Evolutionary conservation across 2,113 vertebrate genomes (phyloP).

Genomic region (Hassar affinis): DNA sequence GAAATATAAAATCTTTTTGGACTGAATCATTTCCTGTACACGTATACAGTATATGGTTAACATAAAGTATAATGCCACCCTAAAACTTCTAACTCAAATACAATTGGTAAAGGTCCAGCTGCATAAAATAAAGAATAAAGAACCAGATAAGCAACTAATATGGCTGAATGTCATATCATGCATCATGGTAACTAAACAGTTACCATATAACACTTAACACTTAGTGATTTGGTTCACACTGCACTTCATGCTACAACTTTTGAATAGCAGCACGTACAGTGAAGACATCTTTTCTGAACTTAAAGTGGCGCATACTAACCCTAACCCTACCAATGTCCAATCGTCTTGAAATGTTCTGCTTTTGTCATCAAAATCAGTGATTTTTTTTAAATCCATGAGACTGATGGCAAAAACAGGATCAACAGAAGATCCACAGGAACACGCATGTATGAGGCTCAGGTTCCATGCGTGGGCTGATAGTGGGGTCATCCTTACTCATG

Average conservation of each 20-base stretch:
- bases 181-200: not conserved
- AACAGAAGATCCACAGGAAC: not conserved
- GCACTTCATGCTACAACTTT: not conserved
- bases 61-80: not conserved
- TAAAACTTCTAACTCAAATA: not conserved
- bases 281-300: not conserved
- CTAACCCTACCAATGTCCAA: not conserved
- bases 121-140: not conserved
- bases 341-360: not conserved
- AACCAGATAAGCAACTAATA: not conserved
- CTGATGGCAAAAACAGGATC: not conserved
- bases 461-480: conserved; percentile 10
- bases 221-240: not conserved
- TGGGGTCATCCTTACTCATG: not conserved
- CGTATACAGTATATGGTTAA: not conserved
- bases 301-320: not conserved
- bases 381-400: not conserved
- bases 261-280: no score
- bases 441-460: not conserved
- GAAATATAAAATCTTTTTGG: no score
- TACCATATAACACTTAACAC: not conserved
- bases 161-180: not conserved
- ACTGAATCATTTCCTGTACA: not conserved
- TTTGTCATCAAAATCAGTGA: not conserved
- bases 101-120: not conserved